Base-by-base conservation (phyloP, 2,888 invertebrate species). In the Pinctada fucata region DNA sequence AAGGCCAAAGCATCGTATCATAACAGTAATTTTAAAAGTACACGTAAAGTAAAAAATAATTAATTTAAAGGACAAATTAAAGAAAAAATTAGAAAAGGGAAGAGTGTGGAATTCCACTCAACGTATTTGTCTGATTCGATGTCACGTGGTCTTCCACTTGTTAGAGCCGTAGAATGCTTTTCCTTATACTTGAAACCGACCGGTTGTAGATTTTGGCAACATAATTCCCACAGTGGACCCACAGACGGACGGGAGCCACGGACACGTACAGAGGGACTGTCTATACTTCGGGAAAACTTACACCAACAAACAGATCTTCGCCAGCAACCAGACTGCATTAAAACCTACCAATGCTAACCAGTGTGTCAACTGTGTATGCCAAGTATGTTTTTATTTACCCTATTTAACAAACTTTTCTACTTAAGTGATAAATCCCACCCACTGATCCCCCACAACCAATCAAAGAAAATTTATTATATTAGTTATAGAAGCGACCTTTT, bases 241-340 rank as follows among this genome's bases (percentile, higher is more conserved):
- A 72, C 84, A 77, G 65, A 82, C 79, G 50, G 71, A 75, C 13
- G 64, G 66, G 50, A 75, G 77, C 65, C 51, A 70, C 4, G 72
- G 51, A 45, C 63, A 58, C 48, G 75, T 82, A 45, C 73, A 75
- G n/a, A 80, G 82, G 45, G 88, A 86, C 47, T 93, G 93, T 84
- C 82, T 90, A 6, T 89, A 91, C 75, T 86, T 91, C 82, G 92
- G 92, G 52, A 86, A 85, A 52, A 83, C 88, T 71, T 93, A 92
- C 86, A 86, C 90, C 66, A 91, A 93, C 82, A 91, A 92, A 13
- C 91, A 93, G 69, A 86, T 88, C 16, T 93, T 93, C 85, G 88
- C 92, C 2, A 92, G 93, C 49, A 92, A 92, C 86, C 86, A 88
- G 16, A 91, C 93, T 1, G 91, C 91, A 4, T 85, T 93, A 51